Percentiles rank a stretch among this genome's conserved stretches.
Evolutionary conservation across 2,888 invertebrate species (phyloP).

Genomic region (Diogma glabrata): DNA sequence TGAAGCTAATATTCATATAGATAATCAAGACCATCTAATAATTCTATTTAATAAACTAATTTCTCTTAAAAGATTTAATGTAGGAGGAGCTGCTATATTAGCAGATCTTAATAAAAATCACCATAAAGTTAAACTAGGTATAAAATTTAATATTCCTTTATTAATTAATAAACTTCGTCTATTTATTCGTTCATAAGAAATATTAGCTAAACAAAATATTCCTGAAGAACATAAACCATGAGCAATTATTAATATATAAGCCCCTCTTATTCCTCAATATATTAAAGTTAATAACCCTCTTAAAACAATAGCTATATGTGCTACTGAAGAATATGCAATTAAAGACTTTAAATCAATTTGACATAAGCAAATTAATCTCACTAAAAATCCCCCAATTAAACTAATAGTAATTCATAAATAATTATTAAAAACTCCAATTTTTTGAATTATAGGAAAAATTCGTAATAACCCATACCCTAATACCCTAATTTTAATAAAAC

Average conservation of each 20-base stretch:
- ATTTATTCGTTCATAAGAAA: slow-evolving; percentile 46
- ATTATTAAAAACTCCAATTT: slow-evolving; percentile 39
- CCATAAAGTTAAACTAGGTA: slow-evolving; percentile 45
- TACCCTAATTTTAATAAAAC: slow-evolving; percentile 60
- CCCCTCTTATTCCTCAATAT: slow-evolving; percentile 41
- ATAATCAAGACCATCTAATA: slow-evolving; percentile 39
- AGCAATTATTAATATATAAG: slow-evolving; percentile 48
- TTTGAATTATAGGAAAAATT: slow-evolving; percentile 38
- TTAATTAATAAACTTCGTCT: slow-evolving; percentile 52
- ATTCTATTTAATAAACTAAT: slow-evolving; percentile 51
- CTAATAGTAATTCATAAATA: slow-evolving; percentile 43
- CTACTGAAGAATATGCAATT: slow-evolving; percentile 64
- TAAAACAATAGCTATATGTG: slow-evolving; percentile 55
- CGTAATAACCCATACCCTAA: slow-evolving; percentile 58
- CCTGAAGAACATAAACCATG: slow-evolving; percentile 55
- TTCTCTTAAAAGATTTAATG: slow-evolving; percentile 55
- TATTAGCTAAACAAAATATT: slow-evolving; percentile 53
- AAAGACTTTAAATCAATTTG: slow-evolving; percentile 58
- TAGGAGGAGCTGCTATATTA: slow-evolving; percentile 56
- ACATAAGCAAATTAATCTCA: slow-evolving; percentile 53
- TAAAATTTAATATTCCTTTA: slow-evolving; percentile 49
- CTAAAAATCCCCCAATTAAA: slow-evolving; percentile 45
- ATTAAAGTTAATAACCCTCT: slow-evolving; percentile 43
- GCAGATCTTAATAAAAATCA: slow-evolving; percentile 52
- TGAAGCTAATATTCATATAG: slow-evolving; percentile 43